A percentile compares a stretch with the other conserved stretches of the same genome.
phyloP scores from a whole-genome alignment of 2,113 vertebrate genomes.

The Pipa parva region DNA sequence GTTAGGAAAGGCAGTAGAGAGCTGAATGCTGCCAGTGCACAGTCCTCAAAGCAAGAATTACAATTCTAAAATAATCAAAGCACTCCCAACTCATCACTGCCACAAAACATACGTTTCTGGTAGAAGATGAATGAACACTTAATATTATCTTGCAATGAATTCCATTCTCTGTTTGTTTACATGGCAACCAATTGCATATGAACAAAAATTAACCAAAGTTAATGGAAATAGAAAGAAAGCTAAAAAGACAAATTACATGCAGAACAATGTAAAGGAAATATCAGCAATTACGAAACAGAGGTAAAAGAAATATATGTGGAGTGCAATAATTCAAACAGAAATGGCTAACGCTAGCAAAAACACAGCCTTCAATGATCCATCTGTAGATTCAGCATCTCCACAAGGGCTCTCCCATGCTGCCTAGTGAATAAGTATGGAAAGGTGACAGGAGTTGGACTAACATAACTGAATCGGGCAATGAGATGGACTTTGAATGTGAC shows the following conservation, averaged over 20 bases:
- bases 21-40: too few relatives aligned
- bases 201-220: background rate
- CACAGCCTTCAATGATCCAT: too few relatives aligned
- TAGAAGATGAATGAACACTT: background rate
- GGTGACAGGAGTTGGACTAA: too few relatives aligned
- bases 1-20: too few relatives aligned
- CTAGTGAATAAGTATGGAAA: too few relatives aligned
- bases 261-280: background rate
- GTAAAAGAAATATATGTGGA: background rate
- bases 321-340: background rate
- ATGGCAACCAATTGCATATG: background rate
- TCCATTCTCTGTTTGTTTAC: background rate
- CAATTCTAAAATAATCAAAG: background rate
- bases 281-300: background rate
- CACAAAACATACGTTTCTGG: background rate
- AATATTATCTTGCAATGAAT: background rate
- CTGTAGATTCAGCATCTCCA: too few relatives aligned
- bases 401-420: too few relatives aligned
- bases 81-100: background rate
- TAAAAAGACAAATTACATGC: background rate
- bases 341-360: background rate
- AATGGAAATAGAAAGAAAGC: background rate
- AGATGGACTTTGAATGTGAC: too few relatives aligned
- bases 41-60: background rate
- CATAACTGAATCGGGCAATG: too few relatives aligned